Evolutionary conservation across 1,140 invertebrate genomes (phyloP).

Genomic region (Drosophila trapezifrons): DNA sequence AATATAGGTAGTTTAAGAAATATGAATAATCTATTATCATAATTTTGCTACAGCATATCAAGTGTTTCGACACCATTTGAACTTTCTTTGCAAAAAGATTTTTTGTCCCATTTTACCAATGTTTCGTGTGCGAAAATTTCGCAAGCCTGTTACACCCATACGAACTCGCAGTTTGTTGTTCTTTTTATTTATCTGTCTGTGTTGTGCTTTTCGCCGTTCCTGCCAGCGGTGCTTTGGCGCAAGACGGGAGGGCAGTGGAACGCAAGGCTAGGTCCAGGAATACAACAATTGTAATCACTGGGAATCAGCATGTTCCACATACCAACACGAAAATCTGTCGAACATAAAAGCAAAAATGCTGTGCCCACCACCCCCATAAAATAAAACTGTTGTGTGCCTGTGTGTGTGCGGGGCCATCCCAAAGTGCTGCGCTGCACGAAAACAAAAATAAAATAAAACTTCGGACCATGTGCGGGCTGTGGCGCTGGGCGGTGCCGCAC

Average conservation of each 20-base stretch:
- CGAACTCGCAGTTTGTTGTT: conserved; percentile 29
- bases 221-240: not conserved
- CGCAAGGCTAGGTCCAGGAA: conserved; percentile 44
- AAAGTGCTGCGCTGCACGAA: conserved; percentile 71
- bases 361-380: conserved; percentile 61
- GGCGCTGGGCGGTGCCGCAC: not conserved
- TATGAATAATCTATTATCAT: not conserved
- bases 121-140: conserved; percentile 63
- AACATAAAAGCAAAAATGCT: conserved; percentile 81
- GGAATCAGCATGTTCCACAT: conserved; percentile 82
- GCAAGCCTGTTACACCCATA: conserved; percentile 34
- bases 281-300: conserved; percentile 81
- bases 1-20: not conserved
- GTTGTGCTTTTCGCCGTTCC: conserved; percentile 67
- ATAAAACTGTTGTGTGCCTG: conserved; percentile 51
- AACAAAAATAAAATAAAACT: conserved; percentile 37
- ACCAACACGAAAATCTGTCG: conserved; percentile 82
- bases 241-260: not conserved
- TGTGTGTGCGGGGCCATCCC: conserved; percentile 18
- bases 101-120: conserved; percentile 39
- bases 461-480: conserved; percentile 24
- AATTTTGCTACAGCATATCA: not conserved
- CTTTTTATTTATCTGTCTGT: conserved; percentile 75
- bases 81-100: conserved; percentile 11
- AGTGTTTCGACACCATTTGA: not conserved